These are phyloP conservation scores for Aplysina aerophoba DNA, from an alignment of 37 sponge, comb jelly and placozoan genomes.

Conservation along the genomic window DNA sequence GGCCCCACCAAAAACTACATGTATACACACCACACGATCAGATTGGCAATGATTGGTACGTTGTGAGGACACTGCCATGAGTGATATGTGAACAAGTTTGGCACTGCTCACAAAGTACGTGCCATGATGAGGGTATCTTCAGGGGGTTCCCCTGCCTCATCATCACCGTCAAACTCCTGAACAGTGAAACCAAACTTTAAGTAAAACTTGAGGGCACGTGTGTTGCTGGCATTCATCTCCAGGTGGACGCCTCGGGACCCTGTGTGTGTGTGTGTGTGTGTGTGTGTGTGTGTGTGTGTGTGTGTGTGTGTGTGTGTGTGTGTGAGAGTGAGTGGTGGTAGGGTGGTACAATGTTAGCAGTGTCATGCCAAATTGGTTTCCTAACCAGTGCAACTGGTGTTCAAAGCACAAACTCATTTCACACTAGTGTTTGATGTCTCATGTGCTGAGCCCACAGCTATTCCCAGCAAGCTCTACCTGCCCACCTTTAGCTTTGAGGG, in stretches of 20 bases:
- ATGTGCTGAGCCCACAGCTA: neutral
- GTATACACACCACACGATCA: too few species aligned
- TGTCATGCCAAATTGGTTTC: too few species aligned
- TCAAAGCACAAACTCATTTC: too few species aligned
- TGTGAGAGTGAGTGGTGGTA: neutral
- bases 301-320: conserved; percentile 14
- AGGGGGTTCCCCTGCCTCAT: conserved; percentile 13
- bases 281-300: too few species aligned
- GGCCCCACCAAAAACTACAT: too few species aligned
- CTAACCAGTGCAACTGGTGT: too few species aligned
- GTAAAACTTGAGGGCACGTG: conserved; percentile 72
- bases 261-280: conserved; percentile 10
- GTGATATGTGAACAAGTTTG: too few species aligned
- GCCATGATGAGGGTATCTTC: conserved; percentile 50
- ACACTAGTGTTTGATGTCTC: too few species aligned
- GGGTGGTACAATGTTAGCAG: too few species aligned
- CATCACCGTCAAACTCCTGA: conserved; percentile 50
- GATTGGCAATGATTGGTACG: too few species aligned
- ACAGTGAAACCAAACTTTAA: conserved; percentile 88
- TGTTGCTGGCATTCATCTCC: conserved; percentile 81
- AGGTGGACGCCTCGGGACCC: conserved; percentile 88
- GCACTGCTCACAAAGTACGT: conserved; percentile 6
- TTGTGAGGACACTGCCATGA: too few species aligned
- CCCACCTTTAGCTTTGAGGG: conserved; percentile 86
- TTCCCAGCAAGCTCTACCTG: too few species aligned